Evolutionary conservation across 1,140 invertebrate genomes (phyloP), one percentile per base, ranked within the genome.

Genomic region (Drosophila ambigua): DNA sequence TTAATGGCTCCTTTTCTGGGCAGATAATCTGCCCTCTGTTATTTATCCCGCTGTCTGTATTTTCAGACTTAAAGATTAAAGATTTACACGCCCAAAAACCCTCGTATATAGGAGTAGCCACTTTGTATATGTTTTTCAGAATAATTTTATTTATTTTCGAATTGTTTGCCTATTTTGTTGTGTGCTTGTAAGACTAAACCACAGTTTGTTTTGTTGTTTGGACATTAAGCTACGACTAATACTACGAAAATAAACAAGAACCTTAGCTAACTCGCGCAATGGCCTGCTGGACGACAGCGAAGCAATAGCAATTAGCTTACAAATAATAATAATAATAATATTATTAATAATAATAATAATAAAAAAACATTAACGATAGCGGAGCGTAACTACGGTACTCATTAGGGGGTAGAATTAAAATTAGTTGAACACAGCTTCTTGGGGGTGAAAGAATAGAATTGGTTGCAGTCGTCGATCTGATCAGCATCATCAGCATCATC

Each of bases 371-470:
- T 35, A 46, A 55, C 43, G 48, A 48, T 69, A 63, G 13, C 8
- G 52, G 62, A 73, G 20, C 51, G 39, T 41, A 55, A 51, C 55
- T 68, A 69, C 15, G 64, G 20, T 39, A 26, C 35, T 66, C 16
- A 31, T 57, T 58, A 65, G 20, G 59, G 20, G 59, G 68, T 44
- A 39, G 48, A 62, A 31, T 68, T 72, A 90, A 50, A 69, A 67
- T 54, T 84, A 82, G 68, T 76, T 91, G 89, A 91, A 91, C 89
- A 91, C 89, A 91, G 89, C 89, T 88, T 91, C 89, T 91, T 91
- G 89, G 89, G 89, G 88, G 78, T 80, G 63, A 83, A 77, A 91
- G 88, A 91, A 91, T 91, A 90, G 89, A 91, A 89, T 89, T 87
- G 72, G 81, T 90, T 31, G 31, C 31, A 31, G 31, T 31, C 31